Base-by-base conservation (phyloP, 2,797 vertebrate genomes). In the Astyanax mexicanus region DNA sequence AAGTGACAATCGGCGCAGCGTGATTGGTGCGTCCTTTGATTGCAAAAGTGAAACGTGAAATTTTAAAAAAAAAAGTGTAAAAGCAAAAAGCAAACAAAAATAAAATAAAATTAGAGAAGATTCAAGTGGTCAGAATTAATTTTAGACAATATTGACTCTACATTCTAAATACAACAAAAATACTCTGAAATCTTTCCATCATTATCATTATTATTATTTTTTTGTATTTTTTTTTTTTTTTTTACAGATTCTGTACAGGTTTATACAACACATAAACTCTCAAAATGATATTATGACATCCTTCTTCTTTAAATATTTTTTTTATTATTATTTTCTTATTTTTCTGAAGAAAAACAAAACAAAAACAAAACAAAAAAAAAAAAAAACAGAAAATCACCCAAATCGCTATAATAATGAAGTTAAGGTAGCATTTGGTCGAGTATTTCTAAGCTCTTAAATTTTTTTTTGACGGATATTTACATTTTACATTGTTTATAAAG, bases 391-490 rank as follows among this genome's bases (percentile, higher is more conserved):
- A 64, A 75, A 91, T 90, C 92, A 90, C 91, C 92, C 89, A 86
- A 92, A 92, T 93, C 89, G 91, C 93, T 90, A 91, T 90, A 79
- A 91, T 90, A 79, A 84, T 91, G 65, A 83, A 75, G 72, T 84
- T 88, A 93, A 93, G 92, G 92, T 91, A 92, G 94, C 94, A 93
- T 95, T 95, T 96, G 94, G 95, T 94, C 93, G 93, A 94, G 92
- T 91, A 93, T 92, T 94, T 94, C 90, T 87, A 84, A 87, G 90
- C 92, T 86, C 90, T 90, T 86, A 80, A 74, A n/a, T n/a, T 49
- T 51, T 23, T 79, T 76, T 51, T 94, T 93, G 87, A 89, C 93
- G 94, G 85, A 92, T 98, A 98, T 98, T 97, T 99, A 98, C 96
- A 98, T 42, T 32, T 87, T 93, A n/a, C n/a, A n/a, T n/a, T n/a